Evolutionary conservation across 92 coral and sea anemone species (phyloP).

Genomic region (Zoanthus solanderi): DNA sequence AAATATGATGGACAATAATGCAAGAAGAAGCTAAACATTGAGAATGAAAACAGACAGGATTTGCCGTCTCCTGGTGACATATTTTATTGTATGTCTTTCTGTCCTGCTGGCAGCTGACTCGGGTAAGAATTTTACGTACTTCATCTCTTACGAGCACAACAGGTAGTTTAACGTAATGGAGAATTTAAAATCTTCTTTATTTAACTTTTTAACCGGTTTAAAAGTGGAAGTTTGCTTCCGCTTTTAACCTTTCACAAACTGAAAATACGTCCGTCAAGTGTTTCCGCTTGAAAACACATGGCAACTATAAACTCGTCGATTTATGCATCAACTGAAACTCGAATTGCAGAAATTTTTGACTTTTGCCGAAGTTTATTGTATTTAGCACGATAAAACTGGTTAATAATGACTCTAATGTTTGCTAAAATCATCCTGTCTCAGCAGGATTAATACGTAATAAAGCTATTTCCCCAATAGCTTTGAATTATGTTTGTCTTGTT

Average conservation of each 20-base stretch:
- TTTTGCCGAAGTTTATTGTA: neutral
- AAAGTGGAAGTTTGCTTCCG: constrained; percentile 4
- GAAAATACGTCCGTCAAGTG: neutral
- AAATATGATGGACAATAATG: constrained; percentile 11
- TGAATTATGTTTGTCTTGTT: constrained; percentile 15
- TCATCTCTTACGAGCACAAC: neutral
- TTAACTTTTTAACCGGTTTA: neutral
- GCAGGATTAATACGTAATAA: constrained; percentile 32
- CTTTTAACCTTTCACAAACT: neutral
- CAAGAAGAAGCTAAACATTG: neutral
- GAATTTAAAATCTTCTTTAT: neutral
- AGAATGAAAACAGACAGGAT: constrained; percentile 44
- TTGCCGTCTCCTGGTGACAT: constrained; percentile 43
- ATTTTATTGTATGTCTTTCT: constrained; percentile 12
- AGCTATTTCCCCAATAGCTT: neutral
- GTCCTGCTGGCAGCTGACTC: constrained; percentile 25
- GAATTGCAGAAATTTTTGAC: neutral
- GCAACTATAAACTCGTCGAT: neutral
- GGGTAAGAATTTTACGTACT: constrained; percentile 24
- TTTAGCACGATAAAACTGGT: neutral
- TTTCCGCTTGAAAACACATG: constrained; percentile 25
- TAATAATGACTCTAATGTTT: constrained; percentile 23
- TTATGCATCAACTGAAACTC: neutral
- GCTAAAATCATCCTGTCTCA: constrained; percentile 10
- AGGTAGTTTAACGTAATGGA: neutral